Evolutionary conservation across 2,113 vertebrate species (phyloP).

Genomic region (Nannospalax galili): DNA sequence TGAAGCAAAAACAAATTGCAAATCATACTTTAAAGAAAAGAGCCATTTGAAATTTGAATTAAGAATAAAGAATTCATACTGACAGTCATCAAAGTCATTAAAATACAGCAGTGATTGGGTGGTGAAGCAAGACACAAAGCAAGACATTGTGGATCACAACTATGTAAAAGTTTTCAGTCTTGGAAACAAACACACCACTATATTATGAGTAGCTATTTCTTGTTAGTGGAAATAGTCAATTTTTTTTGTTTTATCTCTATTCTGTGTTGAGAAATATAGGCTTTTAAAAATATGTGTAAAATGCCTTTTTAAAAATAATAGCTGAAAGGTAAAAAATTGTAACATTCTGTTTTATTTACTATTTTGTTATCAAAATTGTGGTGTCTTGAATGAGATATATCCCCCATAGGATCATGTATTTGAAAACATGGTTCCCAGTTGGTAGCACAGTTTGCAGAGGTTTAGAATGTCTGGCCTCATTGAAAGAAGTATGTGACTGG

Average conservation of each 20-base stretch:
- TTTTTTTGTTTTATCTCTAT: constrained; percentile 20
- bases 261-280: constrained; percentile 34
- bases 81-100: neutral
- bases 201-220: constrained; percentile 47
- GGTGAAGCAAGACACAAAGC: constrained; percentile 10
- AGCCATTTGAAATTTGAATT: constrained; percentile 13
- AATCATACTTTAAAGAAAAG: constrained; percentile 20
- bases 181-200: neutral
- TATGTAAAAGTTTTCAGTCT: constrained; percentile 47
- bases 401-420: too few relatives aligned
- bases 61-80: constrained; percentile 29
- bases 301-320: neutral
- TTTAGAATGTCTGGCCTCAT: too few relatives aligned
- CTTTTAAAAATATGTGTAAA: constrained; percentile 39
- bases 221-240: constrained; percentile 16
- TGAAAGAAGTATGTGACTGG: too few relatives aligned
- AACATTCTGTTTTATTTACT: constrained; percentile 19
- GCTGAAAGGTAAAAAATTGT: constrained; percentile 35
- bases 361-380: constrained; percentile 27
- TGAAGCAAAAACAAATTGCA: neutral
- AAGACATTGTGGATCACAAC: neutral
- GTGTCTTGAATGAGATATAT: too few relatives aligned
- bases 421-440: too few relatives aligned
- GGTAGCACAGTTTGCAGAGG: too few relatives aligned
- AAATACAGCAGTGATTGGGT: constrained; percentile 24